Evolutionary conservation across 1,140 invertebrate species (phyloP).

Genomic region (Drosophila repleta): DNA sequence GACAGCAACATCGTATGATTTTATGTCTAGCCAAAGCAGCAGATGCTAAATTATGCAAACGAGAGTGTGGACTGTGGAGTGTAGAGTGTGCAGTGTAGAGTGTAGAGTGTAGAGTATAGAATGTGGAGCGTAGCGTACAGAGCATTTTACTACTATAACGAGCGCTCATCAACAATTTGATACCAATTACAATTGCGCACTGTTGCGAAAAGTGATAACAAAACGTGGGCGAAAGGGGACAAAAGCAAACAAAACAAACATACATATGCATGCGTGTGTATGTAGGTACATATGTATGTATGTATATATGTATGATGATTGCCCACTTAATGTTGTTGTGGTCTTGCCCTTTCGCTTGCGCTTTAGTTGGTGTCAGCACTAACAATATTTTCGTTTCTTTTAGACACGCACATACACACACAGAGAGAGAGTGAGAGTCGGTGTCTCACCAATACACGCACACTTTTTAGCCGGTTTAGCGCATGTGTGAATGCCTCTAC

Average conservation of each 20-base stretch:
- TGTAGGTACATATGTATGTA: neutral
- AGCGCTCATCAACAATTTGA: neutral
- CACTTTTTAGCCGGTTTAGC: constrained; percentile 13
- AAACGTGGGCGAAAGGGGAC: constrained; percentile 6
- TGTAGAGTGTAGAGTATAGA: too few relatives aligned
- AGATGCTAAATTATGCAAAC: constrained; percentile 13
- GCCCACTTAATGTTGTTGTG: constrained; percentile 13
- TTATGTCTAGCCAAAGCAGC: constrained; percentile 5
- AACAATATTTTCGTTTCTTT: constrained; percentile 38
- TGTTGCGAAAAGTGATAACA: constrained; percentile 14
- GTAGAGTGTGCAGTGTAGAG: too few relatives aligned
- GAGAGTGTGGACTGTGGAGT: too few relatives aligned
- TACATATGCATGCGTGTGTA: too few relatives aligned
- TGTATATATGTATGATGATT: constrained; percentile 2
- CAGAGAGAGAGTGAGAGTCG: too few relatives aligned
- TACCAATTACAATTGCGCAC: neutral
- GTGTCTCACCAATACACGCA: constrained; percentile 9
- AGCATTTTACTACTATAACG: neutral
- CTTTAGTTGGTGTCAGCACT: constrained; percentile 37
- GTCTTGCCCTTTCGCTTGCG: constrained; percentile 7
- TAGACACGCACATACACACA: constrained; percentile 7
- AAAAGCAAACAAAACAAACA: constrained; percentile 8
- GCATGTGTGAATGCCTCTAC: constrained; percentile 19
- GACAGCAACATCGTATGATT: constrained; percentile 67
- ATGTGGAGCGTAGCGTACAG: too few relatives aligned